Evolutionary conservation across 2,797 vertebrate genomes (phyloP), one percentile per base, ranked within the genome.

Genomic region (Gymnoscopelus braueri): DNA sequence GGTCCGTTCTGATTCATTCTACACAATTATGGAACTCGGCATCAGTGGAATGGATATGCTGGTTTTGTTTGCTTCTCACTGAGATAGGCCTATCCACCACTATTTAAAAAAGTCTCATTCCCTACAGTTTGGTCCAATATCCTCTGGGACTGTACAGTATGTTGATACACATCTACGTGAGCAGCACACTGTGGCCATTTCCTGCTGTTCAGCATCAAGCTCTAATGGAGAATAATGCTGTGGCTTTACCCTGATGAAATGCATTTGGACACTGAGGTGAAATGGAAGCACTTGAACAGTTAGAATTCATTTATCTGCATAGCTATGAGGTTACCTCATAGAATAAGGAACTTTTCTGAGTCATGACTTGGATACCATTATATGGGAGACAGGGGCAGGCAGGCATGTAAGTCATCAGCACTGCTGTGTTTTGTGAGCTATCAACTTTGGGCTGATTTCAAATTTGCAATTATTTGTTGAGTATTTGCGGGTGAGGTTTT

Each of bases 191-290:
- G 85, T 84, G 90, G 94, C 88, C 92, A 91, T 93, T 94, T 94
- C 93, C 94, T 93, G 92, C 94, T 95, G 93, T 88, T 95, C 94
- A 93, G 91, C 91, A 93, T 96, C 94, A 94, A 84, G 81, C 80
- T 88, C 15, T 94, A 93, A 66, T 56, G 19, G 35, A 63, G 83
- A 81, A 58, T 93, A 92, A 94, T 89, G 91, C 88, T 94, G 91
- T 80, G 88, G 90, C 86, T 88, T 91, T 92, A 88, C 90, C 89
- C 90, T 89, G 86, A 89, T 91, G 89, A 92, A 94, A 95, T 93
- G 90, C 90, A 88, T 93, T 91, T 77, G 89, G 82, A 93, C 92
- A 88, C 88, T 79, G 82, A 92, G 90, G 90, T 86, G 86, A 84
- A 87, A 91, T 91, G 92, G 92, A 94, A 92, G 89, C 88, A 91